Percentiles rank a stretch among this genome's conserved stretches.
Conservation (phyloP, 2,797 vertebrate species). For the Synaphobranchus kaupii region DNA sequence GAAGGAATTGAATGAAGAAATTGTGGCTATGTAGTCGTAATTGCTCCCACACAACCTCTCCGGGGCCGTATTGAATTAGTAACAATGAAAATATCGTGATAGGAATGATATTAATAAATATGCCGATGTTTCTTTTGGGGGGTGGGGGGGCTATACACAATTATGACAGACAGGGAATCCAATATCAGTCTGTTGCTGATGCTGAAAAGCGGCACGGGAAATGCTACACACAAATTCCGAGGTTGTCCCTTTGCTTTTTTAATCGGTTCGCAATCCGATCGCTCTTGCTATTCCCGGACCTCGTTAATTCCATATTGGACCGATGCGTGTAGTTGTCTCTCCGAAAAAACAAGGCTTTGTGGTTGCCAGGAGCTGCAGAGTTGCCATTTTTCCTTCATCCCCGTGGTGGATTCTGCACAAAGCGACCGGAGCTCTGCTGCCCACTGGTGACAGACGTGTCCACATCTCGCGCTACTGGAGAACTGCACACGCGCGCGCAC, state of each 20-base stretch:
- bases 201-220: conserved; percentile 56
- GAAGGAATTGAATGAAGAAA: conserved; percentile 31
- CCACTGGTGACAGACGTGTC: conserved; percentile 18
- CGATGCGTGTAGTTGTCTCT: conserved; percentile 51
- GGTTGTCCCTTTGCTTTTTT: conserved; percentile 43
- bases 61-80: not conserved
- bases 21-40: conserved; percentile 34
- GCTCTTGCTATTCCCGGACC: conserved; percentile 47
- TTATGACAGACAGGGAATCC: conserved; percentile 19
- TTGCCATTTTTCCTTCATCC: conserved; percentile 70
- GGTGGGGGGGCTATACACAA: conserved; percentile 8
- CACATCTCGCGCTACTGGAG: conserved; percentile 18
- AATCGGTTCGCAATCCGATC: conserved; percentile 35
- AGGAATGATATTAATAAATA: not conserved
- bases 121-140: conserved; percentile 9
- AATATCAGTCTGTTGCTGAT: conserved; percentile 52
- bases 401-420: conserved; percentile 15
- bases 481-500: conserved; percentile 18
- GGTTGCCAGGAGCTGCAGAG: conserved; percentile 58
- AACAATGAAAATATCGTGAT: not conserved
- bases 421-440: conserved; percentile 12
- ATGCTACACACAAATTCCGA: conserved; percentile 53
- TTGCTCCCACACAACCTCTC: conserved; percentile 31
- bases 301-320: conserved; percentile 62
- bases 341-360: conserved; percentile 53